phyloP scores from a whole-genome alignment of 64 coral and sea anemone genomes.

The Montipora capricornis region DNA sequence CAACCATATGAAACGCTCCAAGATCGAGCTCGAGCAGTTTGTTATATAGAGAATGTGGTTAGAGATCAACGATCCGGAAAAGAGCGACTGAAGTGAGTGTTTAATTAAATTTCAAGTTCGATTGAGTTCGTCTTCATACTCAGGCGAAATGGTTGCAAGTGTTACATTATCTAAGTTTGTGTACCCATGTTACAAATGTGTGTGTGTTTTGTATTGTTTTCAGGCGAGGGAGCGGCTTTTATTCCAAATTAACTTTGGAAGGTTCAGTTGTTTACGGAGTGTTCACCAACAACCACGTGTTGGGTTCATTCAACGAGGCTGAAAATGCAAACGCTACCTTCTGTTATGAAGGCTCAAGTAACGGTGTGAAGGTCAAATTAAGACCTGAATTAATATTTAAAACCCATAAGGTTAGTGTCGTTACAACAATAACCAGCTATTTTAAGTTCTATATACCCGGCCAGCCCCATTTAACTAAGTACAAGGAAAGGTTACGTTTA shows the following conservation, averaged over 20 bases:
- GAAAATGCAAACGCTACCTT: conserved; percentile 63
- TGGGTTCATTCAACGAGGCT: conserved; percentile 46
- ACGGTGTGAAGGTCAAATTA: conserved; percentile 43
- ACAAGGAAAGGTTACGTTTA: too few species aligned
- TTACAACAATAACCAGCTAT: neutral
- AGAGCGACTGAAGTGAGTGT: conserved; percentile 63
- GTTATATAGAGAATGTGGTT: conserved; percentile 60
- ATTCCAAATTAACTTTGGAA: conserved; percentile 36
- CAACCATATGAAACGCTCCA: conserved; percentile 45
- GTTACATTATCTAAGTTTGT: neutral
- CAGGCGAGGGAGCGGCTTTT: conserved; percentile 88
- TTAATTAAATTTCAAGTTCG: too few species aligned
- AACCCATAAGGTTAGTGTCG: conserved; percentile 73
- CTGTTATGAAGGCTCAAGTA: conserved; percentile 54
- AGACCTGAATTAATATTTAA: conserved; percentile 76
- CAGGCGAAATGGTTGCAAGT: neutral
- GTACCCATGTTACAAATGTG: neutral
- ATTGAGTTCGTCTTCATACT: neutral
- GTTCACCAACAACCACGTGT: conserved; percentile 95
- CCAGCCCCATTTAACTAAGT: too few species aligned
- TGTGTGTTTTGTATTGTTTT: neutral
- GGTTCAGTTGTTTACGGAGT: conserved; percentile 19
- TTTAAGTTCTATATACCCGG: neutral
- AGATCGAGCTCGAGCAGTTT: conserved; percentile 57
- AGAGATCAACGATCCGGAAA: conserved; percentile 24